phyloP scores from a whole-genome alignment of 2,797 vertebrate genomes.

The Mycteria americana region DNA sequence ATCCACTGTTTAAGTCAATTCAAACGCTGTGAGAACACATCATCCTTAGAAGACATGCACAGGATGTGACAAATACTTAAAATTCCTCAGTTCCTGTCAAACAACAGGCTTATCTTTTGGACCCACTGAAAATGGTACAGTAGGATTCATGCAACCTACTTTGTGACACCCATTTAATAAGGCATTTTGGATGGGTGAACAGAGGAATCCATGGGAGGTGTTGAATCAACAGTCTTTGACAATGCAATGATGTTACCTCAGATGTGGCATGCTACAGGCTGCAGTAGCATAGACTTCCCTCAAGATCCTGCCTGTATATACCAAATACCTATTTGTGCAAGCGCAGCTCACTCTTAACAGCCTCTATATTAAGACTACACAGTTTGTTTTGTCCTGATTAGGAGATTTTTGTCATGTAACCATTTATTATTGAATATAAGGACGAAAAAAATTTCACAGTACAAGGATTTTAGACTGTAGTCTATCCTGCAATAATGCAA shows the following conservation, averaged over 20 bases:
- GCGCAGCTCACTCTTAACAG: not conserved
- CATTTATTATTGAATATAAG: constrained; percentile 11
- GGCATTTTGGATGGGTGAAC: not conserved
- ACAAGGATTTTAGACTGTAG: not conserved
- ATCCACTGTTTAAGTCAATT: constrained; percentile 1
- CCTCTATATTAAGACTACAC: not conserved
- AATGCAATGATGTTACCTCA: not conserved
- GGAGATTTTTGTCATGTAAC: not conserved
- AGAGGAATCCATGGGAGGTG: not conserved
- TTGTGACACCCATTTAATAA: not conserved
- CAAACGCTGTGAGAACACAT: not conserved
- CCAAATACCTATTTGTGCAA: not conserved
- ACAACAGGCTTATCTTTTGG: not conserved
- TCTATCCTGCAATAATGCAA: not conserved
- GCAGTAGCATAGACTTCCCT: not conserved
- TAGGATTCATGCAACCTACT: not conserved
- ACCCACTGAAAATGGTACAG: not conserved
- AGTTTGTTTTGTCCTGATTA: constrained; percentile 5
- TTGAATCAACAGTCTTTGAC: not conserved
- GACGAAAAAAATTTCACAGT: not conserved
- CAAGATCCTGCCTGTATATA: not conserved
- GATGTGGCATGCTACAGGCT: not conserved
- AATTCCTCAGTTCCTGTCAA: not conserved
- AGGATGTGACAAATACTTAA: not conserved
- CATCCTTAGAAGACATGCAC: not conserved